phyloP scores from a whole-genome alignment of 2,797 vertebrate genomes.

The Moxostoma hubbsi region DNA sequence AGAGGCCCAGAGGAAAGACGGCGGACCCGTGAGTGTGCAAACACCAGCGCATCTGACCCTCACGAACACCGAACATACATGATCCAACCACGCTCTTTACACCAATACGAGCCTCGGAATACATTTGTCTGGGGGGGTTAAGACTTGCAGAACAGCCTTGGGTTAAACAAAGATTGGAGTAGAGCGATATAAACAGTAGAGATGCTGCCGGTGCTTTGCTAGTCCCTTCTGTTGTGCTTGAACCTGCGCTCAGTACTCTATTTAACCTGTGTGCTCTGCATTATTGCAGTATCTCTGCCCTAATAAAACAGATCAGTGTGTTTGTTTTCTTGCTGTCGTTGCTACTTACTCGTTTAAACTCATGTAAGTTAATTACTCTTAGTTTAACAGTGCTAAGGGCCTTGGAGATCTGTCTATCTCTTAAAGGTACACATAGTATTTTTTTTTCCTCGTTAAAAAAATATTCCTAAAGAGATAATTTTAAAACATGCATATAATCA shows the following conservation, averaged over 20 bases:
- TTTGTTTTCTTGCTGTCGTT: no score
- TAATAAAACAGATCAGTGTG: no score
- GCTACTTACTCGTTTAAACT: no score
- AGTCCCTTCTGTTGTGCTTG: background rate
- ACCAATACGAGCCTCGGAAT: background rate
- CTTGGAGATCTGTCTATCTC: no score
- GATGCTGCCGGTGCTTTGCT: background rate
- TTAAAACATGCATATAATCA: no score
- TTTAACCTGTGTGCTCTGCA: no score
- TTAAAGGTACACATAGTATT: no score
- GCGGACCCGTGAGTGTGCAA: conserved; percentile 43
- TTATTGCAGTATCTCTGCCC: no score
- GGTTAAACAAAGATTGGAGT: background rate
- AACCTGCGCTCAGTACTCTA: background rate
- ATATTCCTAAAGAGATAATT: no score
- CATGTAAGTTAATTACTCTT: no score
- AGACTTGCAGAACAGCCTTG: background rate
- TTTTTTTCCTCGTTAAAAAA: no score
- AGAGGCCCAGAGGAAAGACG: conserved; percentile 78
- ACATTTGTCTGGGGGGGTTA: background rate
- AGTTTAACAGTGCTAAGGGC: no score
- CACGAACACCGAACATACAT: background rate
- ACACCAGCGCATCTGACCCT: conserved; percentile 3
- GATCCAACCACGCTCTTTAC: background rate
- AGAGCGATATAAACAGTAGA: background rate